phyloP scores from a whole-genome alignment of 2,113 vertebrate genomes.

The Athene noctua region DNA sequence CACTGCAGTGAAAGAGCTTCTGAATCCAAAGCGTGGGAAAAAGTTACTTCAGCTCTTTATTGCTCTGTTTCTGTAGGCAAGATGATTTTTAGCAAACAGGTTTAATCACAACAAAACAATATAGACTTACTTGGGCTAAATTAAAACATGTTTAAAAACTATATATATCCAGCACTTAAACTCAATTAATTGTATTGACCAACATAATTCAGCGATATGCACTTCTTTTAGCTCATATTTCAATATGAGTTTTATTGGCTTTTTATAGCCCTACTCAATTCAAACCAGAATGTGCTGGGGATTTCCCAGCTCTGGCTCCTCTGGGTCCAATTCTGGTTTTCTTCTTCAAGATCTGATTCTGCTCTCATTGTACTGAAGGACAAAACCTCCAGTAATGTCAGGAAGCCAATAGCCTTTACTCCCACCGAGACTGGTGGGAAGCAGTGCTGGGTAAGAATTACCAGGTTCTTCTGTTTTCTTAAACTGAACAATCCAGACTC shows the following conservation, averaged over 20 bases:
- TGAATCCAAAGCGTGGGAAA: slow-evolving; percentile 62
- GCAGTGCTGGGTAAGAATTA: slow-evolving; percentile 44
- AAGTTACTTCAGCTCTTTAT: slow-evolving; percentile 48
- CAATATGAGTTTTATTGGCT: slow-evolving; percentile 50
- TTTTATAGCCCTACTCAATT: slow-evolving; percentile 48
- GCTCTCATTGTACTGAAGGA: slow-evolving; percentile 52
- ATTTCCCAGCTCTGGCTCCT: slow-evolving; percentile 46
- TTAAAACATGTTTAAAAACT: background rate
- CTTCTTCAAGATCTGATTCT: slow-evolving; percentile 44
- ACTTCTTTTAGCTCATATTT: slow-evolving; percentile 40
- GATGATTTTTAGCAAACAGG: background rate
- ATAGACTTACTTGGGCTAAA: background rate
- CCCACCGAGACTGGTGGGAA: slow-evolving; percentile 54
- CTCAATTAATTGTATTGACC: slow-evolving; percentile 23
- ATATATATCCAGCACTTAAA: background rate
- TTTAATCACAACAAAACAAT: background rate
- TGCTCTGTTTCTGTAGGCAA: background rate
- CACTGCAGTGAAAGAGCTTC: slow-evolving; percentile 66
- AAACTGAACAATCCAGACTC: slow-evolving; percentile 46
- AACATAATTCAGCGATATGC: background rate
- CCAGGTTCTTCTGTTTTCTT: slow-evolving; percentile 61
- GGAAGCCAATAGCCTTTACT: slow-evolving; percentile 49
- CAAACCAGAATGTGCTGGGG: slow-evolving; percentile 47
- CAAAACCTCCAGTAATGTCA: slow-evolving; percentile 50
- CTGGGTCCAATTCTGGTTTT: slow-evolving; percentile 49